phyloP scores from a whole-genome alignment of 2,797 vertebrate genomes.

The Arnoldichthys spilopterus region DNA sequence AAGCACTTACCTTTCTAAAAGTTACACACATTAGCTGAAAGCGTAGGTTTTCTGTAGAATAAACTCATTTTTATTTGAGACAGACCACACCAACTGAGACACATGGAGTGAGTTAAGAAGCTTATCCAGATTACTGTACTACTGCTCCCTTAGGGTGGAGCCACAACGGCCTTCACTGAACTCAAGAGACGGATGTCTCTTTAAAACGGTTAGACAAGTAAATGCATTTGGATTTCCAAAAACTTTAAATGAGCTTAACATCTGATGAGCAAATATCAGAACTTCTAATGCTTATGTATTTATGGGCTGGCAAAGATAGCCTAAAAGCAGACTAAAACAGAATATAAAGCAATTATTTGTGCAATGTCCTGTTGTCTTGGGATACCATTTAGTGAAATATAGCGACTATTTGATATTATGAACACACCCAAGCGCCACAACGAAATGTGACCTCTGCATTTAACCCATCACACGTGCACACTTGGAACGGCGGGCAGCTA shows the following conservation, averaged over 20 bases:
- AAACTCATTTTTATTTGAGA: not conserved
- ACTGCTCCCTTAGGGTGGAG: not conserved
- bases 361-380: too few relatives aligned
- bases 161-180: not conserved
- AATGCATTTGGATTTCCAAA: not conserved
- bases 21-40: not conserved
- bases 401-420: too few relatives aligned
- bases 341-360: not conserved
- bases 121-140: slow-evolving; percentile 27
- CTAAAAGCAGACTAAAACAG: not conserved
- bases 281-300: not conserved
- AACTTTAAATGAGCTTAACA: not conserved
- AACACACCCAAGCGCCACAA: too few relatives aligned
- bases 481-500: too few relatives aligned
- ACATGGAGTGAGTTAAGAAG: slow-evolving; percentile 10
- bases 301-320: not conserved
- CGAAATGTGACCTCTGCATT: too few relatives aligned
- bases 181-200: not conserved
- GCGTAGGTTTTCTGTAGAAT: slow-evolving; percentile 7
- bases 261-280: not conserved
- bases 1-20: slow-evolving; percentile 6
- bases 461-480: too few relatives aligned
- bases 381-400: too few relatives aligned
- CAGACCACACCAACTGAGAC: not conserved
- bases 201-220: not conserved